A percentile compares a stretch with the other conserved stretches of the same genome.
phyloP scores from a whole-genome alignment of 2,888 invertebrate genomes.

The Allacma fusca region DNA sequence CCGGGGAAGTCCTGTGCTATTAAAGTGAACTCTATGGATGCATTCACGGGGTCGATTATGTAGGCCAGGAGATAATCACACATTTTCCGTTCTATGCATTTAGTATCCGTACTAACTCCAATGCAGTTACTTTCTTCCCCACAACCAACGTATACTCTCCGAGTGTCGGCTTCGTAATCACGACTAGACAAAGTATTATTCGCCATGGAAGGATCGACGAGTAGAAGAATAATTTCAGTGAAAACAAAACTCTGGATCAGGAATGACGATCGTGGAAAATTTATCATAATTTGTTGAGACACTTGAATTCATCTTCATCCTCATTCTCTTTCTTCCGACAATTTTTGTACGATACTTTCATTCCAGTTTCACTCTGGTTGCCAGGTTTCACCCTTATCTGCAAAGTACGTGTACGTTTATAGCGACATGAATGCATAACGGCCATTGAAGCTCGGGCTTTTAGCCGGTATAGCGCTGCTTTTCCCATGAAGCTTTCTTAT shows the following conservation, averaged over 20 bases:
- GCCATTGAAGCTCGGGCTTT: too few relatives aligned
- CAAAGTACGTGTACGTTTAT: too few relatives aligned
- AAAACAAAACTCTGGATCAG: background rate
- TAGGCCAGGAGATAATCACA: background rate
- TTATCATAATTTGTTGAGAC: background rate
- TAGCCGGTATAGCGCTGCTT: too few relatives aligned
- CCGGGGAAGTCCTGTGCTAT: background rate
- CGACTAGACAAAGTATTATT: too few relatives aligned
- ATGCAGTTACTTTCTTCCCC: background rate
- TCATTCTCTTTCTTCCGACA: background rate
- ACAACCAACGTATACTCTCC: background rate
- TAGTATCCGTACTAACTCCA: background rate
- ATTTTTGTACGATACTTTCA: background rate
- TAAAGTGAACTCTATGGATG: background rate
- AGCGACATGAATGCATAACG: too few relatives aligned
- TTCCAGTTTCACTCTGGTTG: too few relatives aligned
- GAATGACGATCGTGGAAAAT: background rate
- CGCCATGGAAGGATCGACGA: background rate
- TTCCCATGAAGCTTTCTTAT: too few relatives aligned
- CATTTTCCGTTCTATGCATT: background rate
- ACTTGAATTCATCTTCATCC: background rate
- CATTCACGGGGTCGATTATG: background rate
- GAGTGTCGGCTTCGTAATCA: too few relatives aligned
- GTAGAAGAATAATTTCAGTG: background rate
- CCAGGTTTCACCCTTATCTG: too few relatives aligned